Base-by-base conservation (phyloP, 2,113 vertebrate genomes). In the Nycticryphes semicollaris region DNA sequence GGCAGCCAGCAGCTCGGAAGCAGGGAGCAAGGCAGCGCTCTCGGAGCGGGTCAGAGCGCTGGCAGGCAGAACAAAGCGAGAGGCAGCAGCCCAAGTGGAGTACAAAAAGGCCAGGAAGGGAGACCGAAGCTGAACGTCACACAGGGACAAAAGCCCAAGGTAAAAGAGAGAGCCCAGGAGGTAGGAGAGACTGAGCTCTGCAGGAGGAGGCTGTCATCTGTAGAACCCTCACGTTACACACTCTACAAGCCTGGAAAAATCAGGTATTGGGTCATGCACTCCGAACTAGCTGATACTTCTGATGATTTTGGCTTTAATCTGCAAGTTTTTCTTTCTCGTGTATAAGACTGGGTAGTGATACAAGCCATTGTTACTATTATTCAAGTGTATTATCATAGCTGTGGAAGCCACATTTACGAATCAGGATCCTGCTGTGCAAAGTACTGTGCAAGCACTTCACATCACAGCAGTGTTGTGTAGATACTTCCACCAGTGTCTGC, bases 301-400 rank as follows among this genome's bases (percentile, higher is more conserved):
- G 24, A 72, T 54, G 41, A 77, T 92, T 92, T 84, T 91, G 82
- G 82, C 75, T 96, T 90, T 59, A 77, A 63, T 3, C 6, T 2
- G 7, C 48, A 90, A 85, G 59, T 35, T 93, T 90, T 73, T 66
- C 47, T 77, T 96, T 70, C 54, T 69, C 45, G 6, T 25, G 10
- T 54, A 66, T 67, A 56, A 88, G 83, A 66, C 1, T 0, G 35
- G 25, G 28, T 30, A 96, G 73, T 4, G 68, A 89, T 56, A 78
- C 60, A 51, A 94, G 80, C 31, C 60, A 28, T 33, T 80, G 83
- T 83, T 84, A 67, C 68, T 84, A 19, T 56, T 90, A 84, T 63
- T 69, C 63, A 81, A 90, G 68, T 30, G 47, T 82, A 78, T 84
- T 94, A 95, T 87, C 80, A 56, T 90, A 96, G 81, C 69, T 94